Percentiles rank a stretch among this genome's conserved stretches.
Conservation (phyloP, 2,113 vertebrate species). For the Crocuta crocuta region DNA sequence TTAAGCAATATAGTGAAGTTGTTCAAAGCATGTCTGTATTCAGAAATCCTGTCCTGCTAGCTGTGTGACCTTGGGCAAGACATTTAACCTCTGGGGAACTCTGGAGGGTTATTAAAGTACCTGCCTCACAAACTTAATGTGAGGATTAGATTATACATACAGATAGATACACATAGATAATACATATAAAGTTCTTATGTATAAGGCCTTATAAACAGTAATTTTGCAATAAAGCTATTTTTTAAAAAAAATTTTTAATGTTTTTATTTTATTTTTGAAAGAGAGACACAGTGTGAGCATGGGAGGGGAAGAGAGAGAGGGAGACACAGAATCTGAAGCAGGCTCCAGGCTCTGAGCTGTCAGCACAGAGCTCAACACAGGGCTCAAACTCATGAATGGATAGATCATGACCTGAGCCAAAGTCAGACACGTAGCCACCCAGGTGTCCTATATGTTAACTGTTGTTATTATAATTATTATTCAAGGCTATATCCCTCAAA, state of each 20-base stretch:
- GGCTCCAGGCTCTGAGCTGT: too few species aligned
- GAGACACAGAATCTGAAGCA: too few species aligned
- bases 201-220: not conserved
- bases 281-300: too few species aligned
- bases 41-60: not conserved
- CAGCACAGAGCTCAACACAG: too few species aligned
- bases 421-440: too few species aligned
- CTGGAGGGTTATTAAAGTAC: not conserved
- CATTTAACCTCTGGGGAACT: not conserved
- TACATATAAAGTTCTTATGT: not conserved
- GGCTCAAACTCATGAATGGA: too few species aligned
- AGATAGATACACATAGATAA: not conserved
- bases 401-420: too few species aligned
- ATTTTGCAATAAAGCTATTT: not conserved
- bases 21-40: conserved; percentile 18
- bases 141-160: not conserved
- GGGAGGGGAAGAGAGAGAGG: too few species aligned
- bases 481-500: conserved; percentile 17
- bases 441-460: not conserved
- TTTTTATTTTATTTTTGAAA: too few species aligned
- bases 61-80: not conserved
- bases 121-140: not conserved
- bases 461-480: not conserved
- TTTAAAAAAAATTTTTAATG: too few species aligned
- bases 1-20: not conserved